Conservation (phyloP, 2,888 invertebrate species). For the Aspidiotus destructor region DNA sequence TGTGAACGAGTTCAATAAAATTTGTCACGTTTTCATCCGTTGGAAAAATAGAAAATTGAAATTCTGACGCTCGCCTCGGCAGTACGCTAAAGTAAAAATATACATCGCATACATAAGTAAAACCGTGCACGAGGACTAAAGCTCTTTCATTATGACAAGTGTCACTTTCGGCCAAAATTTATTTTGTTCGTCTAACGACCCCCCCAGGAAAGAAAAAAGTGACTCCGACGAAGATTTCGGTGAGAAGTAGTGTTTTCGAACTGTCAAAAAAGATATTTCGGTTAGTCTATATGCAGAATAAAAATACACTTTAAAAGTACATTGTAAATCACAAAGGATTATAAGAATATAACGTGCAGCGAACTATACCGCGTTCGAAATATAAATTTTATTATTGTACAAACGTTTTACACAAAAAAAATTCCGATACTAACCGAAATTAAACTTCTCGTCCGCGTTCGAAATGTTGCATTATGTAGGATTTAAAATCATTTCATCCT, state of each 20-base stretch:
- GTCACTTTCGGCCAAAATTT: too few species aligned
- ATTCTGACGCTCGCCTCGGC: too few species aligned
- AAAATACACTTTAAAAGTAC: not conserved
- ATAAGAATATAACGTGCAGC: constrained; percentile 16
- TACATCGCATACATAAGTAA: too few species aligned
- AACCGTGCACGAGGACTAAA: too few species aligned
- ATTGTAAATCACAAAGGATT: constrained; percentile 30
- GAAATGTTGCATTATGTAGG: constrained; percentile 15
- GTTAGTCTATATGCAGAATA: not conserved
- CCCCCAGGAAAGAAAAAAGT: too few species aligned
- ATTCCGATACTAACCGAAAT: constrained; percentile 25
- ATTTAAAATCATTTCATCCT: constrained; percentile 31
- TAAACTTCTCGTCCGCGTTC: constrained; percentile 25
- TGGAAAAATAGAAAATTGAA: too few species aligned
- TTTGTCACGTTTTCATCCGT: too few species aligned
- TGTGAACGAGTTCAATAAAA: too few species aligned
- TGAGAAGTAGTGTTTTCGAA: not conserved
- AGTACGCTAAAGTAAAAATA: too few species aligned
- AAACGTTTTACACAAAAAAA: constrained; percentile 26
- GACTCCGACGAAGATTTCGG: not conserved
- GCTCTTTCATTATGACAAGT: too few species aligned
- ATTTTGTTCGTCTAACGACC: too few species aligned
- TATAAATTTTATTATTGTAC: constrained; percentile 33
- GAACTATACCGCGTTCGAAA: constrained; percentile 3
- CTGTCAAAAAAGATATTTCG: not conserved